These are phyloP conservation scores for Cecidostiba fungosa DNA, from an alignment of 2,888 invertebrate species.

Conservation along the genomic window DNA sequence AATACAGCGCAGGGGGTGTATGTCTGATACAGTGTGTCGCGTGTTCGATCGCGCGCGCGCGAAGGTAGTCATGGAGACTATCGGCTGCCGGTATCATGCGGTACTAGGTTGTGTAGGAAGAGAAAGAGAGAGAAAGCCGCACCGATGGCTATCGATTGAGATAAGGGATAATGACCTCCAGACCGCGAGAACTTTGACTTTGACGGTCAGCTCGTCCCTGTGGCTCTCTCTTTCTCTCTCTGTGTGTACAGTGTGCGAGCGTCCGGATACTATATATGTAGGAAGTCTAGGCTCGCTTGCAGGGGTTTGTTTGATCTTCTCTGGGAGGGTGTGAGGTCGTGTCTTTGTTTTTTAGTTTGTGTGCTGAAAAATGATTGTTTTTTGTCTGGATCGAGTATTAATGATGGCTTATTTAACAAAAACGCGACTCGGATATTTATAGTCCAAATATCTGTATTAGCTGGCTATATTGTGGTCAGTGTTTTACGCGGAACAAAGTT, in stretches of 20 bases:
- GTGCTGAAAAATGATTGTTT: no score
- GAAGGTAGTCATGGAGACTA: slow-evolving; percentile 27
- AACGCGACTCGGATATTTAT: no score
- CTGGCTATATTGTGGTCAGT: neutral
- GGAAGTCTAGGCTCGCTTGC: neutral
- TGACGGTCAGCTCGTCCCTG: slow-evolving; percentile 67
- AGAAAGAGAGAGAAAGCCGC: slow-evolving; percentile 46
- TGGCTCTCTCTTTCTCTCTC: neutral
- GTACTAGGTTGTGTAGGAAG: slow-evolving; percentile 58
- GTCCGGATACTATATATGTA: neutral
- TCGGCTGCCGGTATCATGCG: slow-evolving; percentile 34
- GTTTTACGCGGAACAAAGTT: neutral
- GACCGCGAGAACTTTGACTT: slow-evolving; percentile 59
- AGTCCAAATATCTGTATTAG: no score
- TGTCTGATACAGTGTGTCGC: neutral
- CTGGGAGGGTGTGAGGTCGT: neutral
- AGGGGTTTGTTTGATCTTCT: neutral
- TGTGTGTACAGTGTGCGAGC: neutral
- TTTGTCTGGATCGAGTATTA: no score
- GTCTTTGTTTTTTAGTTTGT: no score
- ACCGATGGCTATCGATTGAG: slow-evolving; percentile 69
- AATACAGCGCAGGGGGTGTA: neutral
- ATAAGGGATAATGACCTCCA: slow-evolving; percentile 77
- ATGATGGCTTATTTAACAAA: no score
- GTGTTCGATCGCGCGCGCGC: slow-evolving; percentile 23